Percentiles rank a stretch among this genome's conserved stretches.
Evolutionary conservation across 2,797 vertebrate genomes (phyloP).

Genomic region (Enteromius radiatus): DNA sequence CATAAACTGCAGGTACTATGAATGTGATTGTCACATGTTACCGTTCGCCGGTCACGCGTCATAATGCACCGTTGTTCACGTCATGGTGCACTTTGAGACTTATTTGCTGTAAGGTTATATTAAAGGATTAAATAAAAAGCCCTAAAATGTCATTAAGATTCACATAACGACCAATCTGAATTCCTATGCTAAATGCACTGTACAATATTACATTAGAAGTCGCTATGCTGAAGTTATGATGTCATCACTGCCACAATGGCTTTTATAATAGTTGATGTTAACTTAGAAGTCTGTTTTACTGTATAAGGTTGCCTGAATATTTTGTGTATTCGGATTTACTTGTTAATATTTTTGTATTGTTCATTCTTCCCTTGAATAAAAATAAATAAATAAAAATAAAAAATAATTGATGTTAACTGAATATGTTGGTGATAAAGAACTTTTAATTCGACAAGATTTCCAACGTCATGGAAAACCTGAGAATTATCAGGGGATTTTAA

Average conservation of each 20-base stretch:
- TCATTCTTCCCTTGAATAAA: too few relatives aligned
- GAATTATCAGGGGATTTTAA: background rate
- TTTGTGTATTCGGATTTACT: too few relatives aligned
- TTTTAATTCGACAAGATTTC: constrained; percentile 1
- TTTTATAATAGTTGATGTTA: background rate
- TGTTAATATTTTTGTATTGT: too few relatives aligned
- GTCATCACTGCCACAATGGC: background rate
- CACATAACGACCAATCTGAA: background rate
- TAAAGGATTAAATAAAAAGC: background rate
- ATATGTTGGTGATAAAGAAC: background rate
- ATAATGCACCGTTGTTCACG: background rate
- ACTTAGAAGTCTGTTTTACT: too few relatives aligned
- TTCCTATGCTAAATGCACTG: background rate
- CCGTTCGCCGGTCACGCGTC: constrained; percentile 29
- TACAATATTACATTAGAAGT: background rate
- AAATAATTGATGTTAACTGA: background rate
- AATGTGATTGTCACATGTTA: constrained; percentile 49
- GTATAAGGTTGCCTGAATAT: too few relatives aligned
- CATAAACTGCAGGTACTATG: background rate
- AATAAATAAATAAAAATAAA: too few relatives aligned
- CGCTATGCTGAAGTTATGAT: background rate
- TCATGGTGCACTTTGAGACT: constrained; percentile 10
- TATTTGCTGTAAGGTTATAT: background rate
- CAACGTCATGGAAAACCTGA: constrained; percentile 7
- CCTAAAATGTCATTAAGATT: background rate